phyloP scores from a whole-genome alignment of 2,888 invertebrate species.

The Watsonalla cultraria region DNA sequence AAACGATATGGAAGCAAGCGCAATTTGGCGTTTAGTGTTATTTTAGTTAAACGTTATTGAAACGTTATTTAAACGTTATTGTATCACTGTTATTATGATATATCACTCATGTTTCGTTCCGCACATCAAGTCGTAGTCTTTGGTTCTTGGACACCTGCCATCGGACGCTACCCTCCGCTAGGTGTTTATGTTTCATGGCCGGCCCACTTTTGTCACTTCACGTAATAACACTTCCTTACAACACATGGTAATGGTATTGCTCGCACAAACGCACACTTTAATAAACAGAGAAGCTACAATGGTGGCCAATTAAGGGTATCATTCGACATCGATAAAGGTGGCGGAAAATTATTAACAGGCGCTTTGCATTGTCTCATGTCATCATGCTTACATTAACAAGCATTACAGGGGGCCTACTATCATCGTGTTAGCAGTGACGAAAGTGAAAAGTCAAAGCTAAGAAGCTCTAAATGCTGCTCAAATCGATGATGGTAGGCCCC shows the following conservation, averaged over 20 bases:
- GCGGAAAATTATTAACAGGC: slow-evolving; percentile 24
- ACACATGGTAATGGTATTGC: slow-evolving; percentile 51
- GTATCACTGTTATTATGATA: slow-evolving; percentile 13
- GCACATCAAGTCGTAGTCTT: slow-evolving; percentile 71
- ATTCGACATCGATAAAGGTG: slow-evolving; percentile 11
- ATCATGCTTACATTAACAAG: slow-evolving; percentile 48
- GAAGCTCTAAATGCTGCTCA: too few relatives aligned
- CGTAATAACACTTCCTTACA: slow-evolving; percentile 56
- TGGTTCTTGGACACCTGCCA: slow-evolving; percentile 73
- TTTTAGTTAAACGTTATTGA: slow-evolving; percentile 14
- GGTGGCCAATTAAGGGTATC: slow-evolving; percentile 27
- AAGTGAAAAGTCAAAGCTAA: too few relatives aligned
- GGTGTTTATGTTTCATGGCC: slow-evolving; percentile 73
- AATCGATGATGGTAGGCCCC: too few relatives aligned
- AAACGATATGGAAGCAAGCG: slow-evolving; percentile 73
- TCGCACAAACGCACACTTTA: slow-evolving; percentile 23
- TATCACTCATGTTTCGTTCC: slow-evolving; percentile 71
- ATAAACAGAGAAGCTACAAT: slow-evolving; percentile 25
- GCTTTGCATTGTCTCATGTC: slow-evolving; percentile 66
- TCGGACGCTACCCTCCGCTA: slow-evolving; percentile 58
- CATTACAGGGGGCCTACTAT: slow-evolving; percentile 17
- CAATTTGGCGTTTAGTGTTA: slow-evolving; percentile 66
- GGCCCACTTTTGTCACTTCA: slow-evolving; percentile 71
- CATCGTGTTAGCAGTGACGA: too few relatives aligned
- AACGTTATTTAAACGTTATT: slow-evolving; percentile 19